A percentile compares a stretch with the other conserved stretches of the same genome.
Evolutionary conservation across 2,797 vertebrate species (phyloP).

Genomic region (Pseudochaenichthys georgianus): DNA sequence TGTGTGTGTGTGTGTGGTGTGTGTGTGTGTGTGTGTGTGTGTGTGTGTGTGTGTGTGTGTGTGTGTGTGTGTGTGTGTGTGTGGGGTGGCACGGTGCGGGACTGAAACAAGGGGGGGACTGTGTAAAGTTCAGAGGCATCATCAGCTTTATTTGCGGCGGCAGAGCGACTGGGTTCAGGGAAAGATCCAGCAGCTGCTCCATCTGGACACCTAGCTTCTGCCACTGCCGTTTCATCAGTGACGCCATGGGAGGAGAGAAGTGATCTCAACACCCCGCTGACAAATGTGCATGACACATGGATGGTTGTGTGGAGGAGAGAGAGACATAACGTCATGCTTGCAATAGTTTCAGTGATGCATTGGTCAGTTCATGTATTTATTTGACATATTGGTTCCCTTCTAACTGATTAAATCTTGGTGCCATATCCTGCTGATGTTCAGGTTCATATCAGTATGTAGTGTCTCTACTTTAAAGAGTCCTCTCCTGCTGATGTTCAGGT

Average conservation of each 20-base stretch:
- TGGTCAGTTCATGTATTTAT: background rate
- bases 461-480: no score
- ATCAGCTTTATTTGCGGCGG: slow-evolving; percentile 53
- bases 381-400: background rate
- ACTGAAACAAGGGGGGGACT: slow-evolving; percentile 30
- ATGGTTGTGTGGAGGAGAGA: slow-evolving; percentile 12
- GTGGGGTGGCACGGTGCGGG: slow-evolving; percentile 25
- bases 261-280: slow-evolving; percentile 25
- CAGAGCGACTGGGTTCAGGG: slow-evolving; percentile 39
- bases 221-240: slow-evolving; percentile 53
- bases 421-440: no score
- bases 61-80: slow-evolving; percentile 4
- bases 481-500: no score
- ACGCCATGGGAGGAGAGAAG: slow-evolving; percentile 34
- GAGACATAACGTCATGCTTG: background rate
- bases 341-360: background rate
- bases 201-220: slow-evolving; percentile 57
- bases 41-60: no score
- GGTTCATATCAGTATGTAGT: no score
- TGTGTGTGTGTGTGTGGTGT: no score
- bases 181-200: slow-evolving; percentile 64
- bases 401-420: background rate
- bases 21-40: no score
- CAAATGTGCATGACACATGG: slow-evolving; percentile 30
- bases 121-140: slow-evolving; percentile 61